Evolutionary conservation across 2,888 invertebrate genomes (phyloP), one percentile per base, ranked within the genome.

Genomic region (Nymphalis c-album): DNA sequence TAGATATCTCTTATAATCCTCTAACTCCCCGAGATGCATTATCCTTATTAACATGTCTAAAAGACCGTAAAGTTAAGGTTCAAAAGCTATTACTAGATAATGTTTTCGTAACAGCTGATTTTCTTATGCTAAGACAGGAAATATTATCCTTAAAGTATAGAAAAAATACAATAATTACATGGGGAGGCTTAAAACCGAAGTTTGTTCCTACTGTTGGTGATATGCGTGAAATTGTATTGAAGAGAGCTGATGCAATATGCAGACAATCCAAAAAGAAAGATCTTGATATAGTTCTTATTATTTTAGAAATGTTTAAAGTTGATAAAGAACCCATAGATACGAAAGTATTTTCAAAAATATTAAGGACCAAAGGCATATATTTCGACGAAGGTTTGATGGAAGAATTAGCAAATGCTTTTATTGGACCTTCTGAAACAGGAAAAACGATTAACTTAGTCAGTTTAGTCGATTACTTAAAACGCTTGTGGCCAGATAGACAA

Each of bases 1-100:
- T 90, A 2, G 75, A 87, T 78, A 72, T 89, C 60, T 88, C 89
- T 10, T 80, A 73, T 53, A 89, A 89, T 67, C 88, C 88, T 1
- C 62, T 89, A 74, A 75, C 78, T 3, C 77, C 81, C 8, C 68
- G 46, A 2, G 87, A 88, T 62, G 84, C 88, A 10, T 20, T 80
- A 0, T 67, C 48, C n/a, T 64, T 87, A 45, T 71, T 89, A 1
- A 40, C 63, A 3, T 83, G 80, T 75, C 72, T 87, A 69, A 80
- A 76, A 66, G 59, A 58, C 1, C 20, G 51, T 5, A 68, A 61
- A 50, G 83, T 84, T 0, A 83, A 83, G 71, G 68, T 88, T 16
- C 75, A 80, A 50, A 76, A 76, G 18, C 68, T 88, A 6, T 69
- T 80, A 7, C 75, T 89, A 79, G 85, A 88, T 0, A 85, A 86